phyloP scores from a whole-genome alignment of 2,888 invertebrate species.

The Brachyptera putata region DNA sequence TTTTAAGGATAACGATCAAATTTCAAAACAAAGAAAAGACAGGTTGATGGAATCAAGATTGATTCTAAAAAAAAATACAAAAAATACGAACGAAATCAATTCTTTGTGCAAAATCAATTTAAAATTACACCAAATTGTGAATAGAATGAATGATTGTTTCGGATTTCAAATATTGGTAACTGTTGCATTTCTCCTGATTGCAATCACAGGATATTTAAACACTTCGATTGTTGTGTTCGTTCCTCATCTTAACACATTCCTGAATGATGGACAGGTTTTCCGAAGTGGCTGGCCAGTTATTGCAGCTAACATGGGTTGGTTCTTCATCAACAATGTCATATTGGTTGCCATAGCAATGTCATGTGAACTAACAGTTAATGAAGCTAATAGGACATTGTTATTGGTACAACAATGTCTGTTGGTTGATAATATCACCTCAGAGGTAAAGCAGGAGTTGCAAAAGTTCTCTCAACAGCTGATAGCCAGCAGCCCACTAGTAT shows the following conservation, averaged over 20 bases:
- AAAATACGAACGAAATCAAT: neutral
- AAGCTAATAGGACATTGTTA: neutral
- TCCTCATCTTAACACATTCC: too few species aligned
- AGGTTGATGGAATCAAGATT: too few species aligned
- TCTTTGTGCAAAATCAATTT: too few species aligned
- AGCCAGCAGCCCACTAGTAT: neutral
- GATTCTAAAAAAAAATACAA: too few species aligned
- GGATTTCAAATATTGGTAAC: neutral
- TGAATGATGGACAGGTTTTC: too few species aligned
- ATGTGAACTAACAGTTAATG: neutral
- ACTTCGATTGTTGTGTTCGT: neutral
- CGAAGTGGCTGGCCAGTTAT: too few species aligned
- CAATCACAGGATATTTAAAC: neutral
- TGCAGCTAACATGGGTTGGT: too few species aligned
- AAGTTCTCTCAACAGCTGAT: neutral
- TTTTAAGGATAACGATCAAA: neutral
- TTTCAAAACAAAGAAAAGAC: neutral
- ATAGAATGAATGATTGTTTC: too few species aligned
- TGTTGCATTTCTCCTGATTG: neutral
- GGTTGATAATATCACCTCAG: neutral
- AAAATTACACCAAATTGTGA: too few species aligned
- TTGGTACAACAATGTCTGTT: neutral
- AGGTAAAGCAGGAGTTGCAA: neutral
- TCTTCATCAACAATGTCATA: neutral
- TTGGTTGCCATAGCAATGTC: neutral